Evolutionary conservation across 2,113 vertebrate species (phyloP), one percentile per base, ranked within the genome.

Genomic region (Trachemys scripta): DNA sequence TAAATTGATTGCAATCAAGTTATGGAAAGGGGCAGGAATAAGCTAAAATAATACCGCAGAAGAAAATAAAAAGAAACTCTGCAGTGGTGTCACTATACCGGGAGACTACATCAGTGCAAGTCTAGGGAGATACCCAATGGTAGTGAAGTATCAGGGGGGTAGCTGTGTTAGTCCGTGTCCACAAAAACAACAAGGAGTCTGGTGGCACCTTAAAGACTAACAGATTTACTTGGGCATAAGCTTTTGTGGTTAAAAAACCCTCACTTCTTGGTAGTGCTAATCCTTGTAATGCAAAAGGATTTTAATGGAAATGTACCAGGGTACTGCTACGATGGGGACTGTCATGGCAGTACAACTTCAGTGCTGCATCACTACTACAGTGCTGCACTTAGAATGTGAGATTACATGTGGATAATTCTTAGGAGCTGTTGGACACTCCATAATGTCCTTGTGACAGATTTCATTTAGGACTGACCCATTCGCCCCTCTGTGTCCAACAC

Each of bases 271-370:
- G 47, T 62, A 10, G n/a, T 24, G 5, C 53, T 20, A 6, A 3
- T 10, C 59, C 50, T n/a, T 20, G 14, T 38, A 42, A 49, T 47
- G 1, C 49, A 16, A 22, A 27, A 12, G 29, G 59, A 13, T 62
- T 62, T 62, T 62, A 62, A 31, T 62, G 35, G 35, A 20, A n/a
- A 19, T 19, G 17, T 69, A 16, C 62, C 5, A 1, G 31, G 31
- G 20, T 35, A 3, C n/a, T 19, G 0, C 24, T 10, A 17, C 4
- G 20, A 42, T 27, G 3, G 1, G 42, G 35, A n/a, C 1, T 0
- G 24, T 54, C 54, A 31, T 5, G 6, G n/a, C 1, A 2, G 10
- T 31, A 5, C 22, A n/a, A 49, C 62, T 22, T 42, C 85, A 49
- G 3, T 31, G 38, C n/a, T 84, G 13, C 42, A 2, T 50, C 42